A percentile compares a stretch with the other conserved stretches of the same genome.
Conservation (phyloP, 2,113 vertebrate species). For the Plestiodon gilberti region DNA sequence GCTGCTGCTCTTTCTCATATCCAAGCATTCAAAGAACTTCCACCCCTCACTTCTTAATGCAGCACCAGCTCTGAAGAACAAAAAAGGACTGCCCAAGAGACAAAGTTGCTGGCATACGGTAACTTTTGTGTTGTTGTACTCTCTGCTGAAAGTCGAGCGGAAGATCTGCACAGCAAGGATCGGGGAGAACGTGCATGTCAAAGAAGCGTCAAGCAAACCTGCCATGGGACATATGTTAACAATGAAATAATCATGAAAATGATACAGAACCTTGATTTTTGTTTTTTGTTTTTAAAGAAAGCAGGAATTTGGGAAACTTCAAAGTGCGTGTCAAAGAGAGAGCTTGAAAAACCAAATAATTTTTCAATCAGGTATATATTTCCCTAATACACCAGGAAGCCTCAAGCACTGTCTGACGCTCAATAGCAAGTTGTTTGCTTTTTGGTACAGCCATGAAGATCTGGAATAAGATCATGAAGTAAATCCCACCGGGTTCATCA, state of each 20-base stretch:
- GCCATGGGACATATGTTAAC: background rate
- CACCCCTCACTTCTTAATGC: constrained; percentile 56
- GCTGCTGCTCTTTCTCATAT: constrained; percentile 52
- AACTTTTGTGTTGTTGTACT: constrained; percentile 55
- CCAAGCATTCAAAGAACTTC: constrained; percentile 62
- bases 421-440: background rate
- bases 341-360: background rate
- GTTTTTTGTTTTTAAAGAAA: background rate
- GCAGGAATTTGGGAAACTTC: background rate
- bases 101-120: constrained; percentile 46
- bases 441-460: background rate
- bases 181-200: constrained; percentile 5
- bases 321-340: background rate
- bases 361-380: background rate
- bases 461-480: too few relatives aligned
- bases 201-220: background rate
- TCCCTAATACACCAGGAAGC: background rate
- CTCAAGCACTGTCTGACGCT: background rate
- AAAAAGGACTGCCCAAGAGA: constrained; percentile 51
- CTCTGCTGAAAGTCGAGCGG: constrained; percentile 27
- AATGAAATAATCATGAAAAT: background rate
- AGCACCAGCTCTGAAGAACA: constrained; percentile 56
- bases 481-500: too few relatives aligned
- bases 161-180: background rate
- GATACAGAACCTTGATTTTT: background rate